Evolutionary conservation across 2,113 vertebrate species (phyloP), one percentile per base, ranked within the genome.

Genomic region (Limanda limanda): DNA sequence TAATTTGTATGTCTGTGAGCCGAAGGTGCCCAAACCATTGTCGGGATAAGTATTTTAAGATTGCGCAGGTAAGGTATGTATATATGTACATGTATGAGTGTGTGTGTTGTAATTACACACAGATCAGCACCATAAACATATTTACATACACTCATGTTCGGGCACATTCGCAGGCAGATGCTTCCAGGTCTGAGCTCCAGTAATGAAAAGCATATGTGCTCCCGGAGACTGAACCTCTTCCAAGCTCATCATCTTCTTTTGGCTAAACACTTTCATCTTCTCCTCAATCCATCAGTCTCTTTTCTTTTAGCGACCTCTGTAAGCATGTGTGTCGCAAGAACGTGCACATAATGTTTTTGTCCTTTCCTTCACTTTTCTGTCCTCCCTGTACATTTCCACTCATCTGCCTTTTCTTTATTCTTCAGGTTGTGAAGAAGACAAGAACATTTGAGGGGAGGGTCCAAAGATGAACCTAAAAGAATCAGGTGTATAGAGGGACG

Each of bases 181-280:
- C 82, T 79, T 89, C 58, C 76, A 90, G 79, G 88, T 93, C 87
- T 91, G 84, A 86, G 79, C 71, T 70, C 37, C 10, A 45, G 51
- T 92, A 93, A 95, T 87, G 73, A 88, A 84, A 90, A 92, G 54
- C 93, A 94, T 14, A 72, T 94, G 93, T 86, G 80, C 75, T 88
- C 75, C 71, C 48, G 48, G 65, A 88, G 83, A 90, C 80, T 79
- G 35, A 80, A 79, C 68, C 85, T 84, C 79, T 68, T 89, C 86
- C 67, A 68, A 71, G 68, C 80, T 42, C 40, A 11, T 92, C 83
- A 88, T 93, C 91, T 91, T 90, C 84, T 76, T 66, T 74, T 86
- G 88, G 79, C 82, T 64, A 76, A 91, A 82, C 84, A 65, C 71
- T 71, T 83, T 87, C 79, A 89, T 89, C 84, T 72, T 81, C 81